These are phyloP conservation scores for Lapara coniferarum DNA, from an alignment of 2,888 invertebrate species.

Conservation along the genomic window DNA sequence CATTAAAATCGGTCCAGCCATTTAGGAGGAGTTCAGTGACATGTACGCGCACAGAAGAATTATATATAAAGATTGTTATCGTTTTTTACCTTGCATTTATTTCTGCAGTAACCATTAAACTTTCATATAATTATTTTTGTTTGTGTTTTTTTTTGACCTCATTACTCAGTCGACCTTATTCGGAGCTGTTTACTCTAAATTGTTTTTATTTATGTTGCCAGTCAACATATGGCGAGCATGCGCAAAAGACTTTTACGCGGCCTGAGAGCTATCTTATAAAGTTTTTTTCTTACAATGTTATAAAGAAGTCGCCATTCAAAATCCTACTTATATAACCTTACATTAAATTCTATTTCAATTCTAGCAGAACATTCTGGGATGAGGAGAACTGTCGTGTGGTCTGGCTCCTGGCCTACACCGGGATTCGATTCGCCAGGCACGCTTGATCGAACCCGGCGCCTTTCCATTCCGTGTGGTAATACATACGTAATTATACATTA, in stretches of 20 bases:
- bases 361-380: not conserved
- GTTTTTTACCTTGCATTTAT: conserved; percentile 12
- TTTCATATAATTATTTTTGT: conserved; percentile 4
- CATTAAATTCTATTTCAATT: not conserved
- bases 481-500: conserved; percentile 42
- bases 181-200: not conserved
- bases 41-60: too few species aligned
- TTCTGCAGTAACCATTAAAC: not conserved
- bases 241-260: too few species aligned
- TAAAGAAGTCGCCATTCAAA: too few species aligned
- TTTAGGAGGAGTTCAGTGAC: too few species aligned
- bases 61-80: not conserved
- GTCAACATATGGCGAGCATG: too few species aligned
- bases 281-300: too few species aligned
- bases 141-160: not conserved
- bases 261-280: too few species aligned
- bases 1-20: too few species aligned
- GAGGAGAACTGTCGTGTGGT: not conserved
- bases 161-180: not conserved
- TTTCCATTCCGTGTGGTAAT: conserved; percentile 44
- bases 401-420: conserved; percentile 29
- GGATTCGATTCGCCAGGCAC: conserved; percentile 41
- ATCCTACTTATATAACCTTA: not conserved
- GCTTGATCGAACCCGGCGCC: conserved; percentile 44
- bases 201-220: too few species aligned